These are phyloP conservation scores for Anoplius nigerrimus DNA, from an alignment of 2,888 invertebrate genomes.

Conservation along the genomic window DNA sequence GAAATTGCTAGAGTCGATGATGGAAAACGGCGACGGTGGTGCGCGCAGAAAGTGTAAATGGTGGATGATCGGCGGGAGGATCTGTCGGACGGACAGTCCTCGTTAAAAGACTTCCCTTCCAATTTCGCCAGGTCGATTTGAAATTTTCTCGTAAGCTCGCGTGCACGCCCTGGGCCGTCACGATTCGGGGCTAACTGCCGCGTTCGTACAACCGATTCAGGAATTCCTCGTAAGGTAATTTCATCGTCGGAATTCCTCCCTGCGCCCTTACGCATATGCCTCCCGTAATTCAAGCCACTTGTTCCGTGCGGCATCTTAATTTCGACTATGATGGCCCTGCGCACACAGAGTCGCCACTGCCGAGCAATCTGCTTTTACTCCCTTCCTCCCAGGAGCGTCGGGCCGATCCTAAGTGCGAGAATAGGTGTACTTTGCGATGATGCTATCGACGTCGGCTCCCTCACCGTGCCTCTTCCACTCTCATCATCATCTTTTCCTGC, in stretches of 20 bases:
- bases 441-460: no score
- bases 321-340: slow-evolving; percentile 18
- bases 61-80: slow-evolving; percentile 34
- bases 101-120: slow-evolving; percentile 67
- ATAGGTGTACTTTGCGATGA: no score
- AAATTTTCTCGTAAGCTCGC: slow-evolving; percentile 74
- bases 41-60: slow-evolving; percentile 37
- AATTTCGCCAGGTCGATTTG: slow-evolving; percentile 74
- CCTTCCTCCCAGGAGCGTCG: background rate
- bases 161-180: slow-evolving; percentile 74
- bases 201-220: slow-evolving; percentile 72
- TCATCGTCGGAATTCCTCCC: slow-evolving; percentile 70
- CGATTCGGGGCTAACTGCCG: slow-evolving; percentile 72
- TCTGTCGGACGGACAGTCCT: slow-evolving; percentile 26
- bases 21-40: background rate
- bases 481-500: no score
- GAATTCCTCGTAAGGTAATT: slow-evolving; percentile 72
- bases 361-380: slow-evolving; percentile 3
- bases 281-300: slow-evolving; percentile 26
- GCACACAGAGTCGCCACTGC: background rate
- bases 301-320: slow-evolving; percentile 38
- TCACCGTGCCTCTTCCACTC: no score
- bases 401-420: background rate
- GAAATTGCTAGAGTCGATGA: no score
- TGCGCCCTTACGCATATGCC: slow-evolving; percentile 59